Evolutionary conservation across 2,888 invertebrate genomes (phyloP).

Genomic region (Myathropa florea): DNA sequence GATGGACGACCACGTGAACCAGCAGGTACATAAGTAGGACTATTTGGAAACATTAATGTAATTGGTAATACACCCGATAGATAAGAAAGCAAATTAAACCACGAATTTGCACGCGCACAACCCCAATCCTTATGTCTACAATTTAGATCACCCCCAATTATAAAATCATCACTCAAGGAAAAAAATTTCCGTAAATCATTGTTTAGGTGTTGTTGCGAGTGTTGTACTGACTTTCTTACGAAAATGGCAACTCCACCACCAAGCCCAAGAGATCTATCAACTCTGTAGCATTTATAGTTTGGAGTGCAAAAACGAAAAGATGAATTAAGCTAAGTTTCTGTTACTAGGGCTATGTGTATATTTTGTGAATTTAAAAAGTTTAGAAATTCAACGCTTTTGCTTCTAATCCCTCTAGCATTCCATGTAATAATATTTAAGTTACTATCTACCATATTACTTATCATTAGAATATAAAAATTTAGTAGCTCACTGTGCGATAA

Average conservation of each 20-base stretch:
- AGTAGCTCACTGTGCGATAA: constrained; percentile 29
- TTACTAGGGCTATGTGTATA: too few species aligned
- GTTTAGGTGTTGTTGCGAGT: too few species aligned
- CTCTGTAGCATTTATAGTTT: too few species aligned
- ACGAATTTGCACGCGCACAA: neutral
- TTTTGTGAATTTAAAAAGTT: too few species aligned
- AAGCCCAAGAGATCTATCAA: too few species aligned
- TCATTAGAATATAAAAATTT: constrained; percentile 23
- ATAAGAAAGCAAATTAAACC: neutral
- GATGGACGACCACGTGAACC: constrained; percentile 19
- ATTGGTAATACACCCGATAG: neutral
- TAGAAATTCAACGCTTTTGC: neutral
- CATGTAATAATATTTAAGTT: too few species aligned
- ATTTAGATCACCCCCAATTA: constrained; percentile 12
- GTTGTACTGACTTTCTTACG: too few species aligned
- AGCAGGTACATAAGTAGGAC: constrained; percentile 23
- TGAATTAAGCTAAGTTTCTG: too few species aligned
- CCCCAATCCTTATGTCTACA: constrained; percentile 20
- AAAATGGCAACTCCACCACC: too few species aligned
- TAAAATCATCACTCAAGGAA: neutral
- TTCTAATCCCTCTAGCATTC: constrained; percentile 8
- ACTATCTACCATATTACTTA: too few species aligned
- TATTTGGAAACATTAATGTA: constrained; percentile 4
- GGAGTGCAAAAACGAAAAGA: too few species aligned
- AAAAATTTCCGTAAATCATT: constrained; percentile 12